A percentile compares a stretch with the other conserved stretches of the same genome.
These are phyloP conservation scores for Torymus aiolomorphi DNA, from an alignment of 2,888 invertebrate genomes.

Conservation along the genomic window DNA sequence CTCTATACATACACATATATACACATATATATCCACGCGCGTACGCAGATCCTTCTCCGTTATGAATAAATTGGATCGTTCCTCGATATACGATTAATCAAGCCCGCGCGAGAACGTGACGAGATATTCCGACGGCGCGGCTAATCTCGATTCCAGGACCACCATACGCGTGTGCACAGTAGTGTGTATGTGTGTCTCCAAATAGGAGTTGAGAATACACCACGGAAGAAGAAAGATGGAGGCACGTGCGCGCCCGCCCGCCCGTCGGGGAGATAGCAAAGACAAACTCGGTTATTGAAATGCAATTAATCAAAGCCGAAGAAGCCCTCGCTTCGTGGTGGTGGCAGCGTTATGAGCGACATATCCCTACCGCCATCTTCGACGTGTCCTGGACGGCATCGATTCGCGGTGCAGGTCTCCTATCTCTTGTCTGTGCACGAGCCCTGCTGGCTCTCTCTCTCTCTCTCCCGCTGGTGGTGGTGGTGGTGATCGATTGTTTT, in stretches of 20 bases:
- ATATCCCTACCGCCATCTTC: conserved; percentile 48
- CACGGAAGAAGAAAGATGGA: conserved; percentile 49
- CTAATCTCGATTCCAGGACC: conserved; percentile 58
- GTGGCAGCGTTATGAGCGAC: not conserved
- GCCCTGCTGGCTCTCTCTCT: no score
- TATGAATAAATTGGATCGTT: conserved; percentile 55
- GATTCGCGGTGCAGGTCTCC: conserved; percentile 60
- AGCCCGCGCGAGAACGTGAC: conserved; percentile 59
- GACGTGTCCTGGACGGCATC: conserved; percentile 61
- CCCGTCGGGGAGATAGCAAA: conserved; percentile 41
- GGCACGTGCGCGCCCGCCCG: not conserved
- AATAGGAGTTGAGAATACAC: not conserved
- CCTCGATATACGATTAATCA: conserved; percentile 55
- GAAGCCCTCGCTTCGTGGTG: not conserved
- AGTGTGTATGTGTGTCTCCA: not conserved
- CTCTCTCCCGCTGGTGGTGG: conserved; percentile 55
- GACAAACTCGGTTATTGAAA: conserved; percentile 66
- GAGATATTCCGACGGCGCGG: conserved; percentile 49
- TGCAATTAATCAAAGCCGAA: conserved; percentile 66
- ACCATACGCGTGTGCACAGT: conserved; percentile 15
- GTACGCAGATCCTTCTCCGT: conserved; percentile 17
- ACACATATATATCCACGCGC: not conserved
- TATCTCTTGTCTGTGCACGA: conserved; percentile 56
- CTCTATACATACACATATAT: not conserved
- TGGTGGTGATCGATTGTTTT: conserved; percentile 72